Conservation (phyloP, 35 echinoderm and acorn worm species). For the Apostichopus californicus region DNA sequence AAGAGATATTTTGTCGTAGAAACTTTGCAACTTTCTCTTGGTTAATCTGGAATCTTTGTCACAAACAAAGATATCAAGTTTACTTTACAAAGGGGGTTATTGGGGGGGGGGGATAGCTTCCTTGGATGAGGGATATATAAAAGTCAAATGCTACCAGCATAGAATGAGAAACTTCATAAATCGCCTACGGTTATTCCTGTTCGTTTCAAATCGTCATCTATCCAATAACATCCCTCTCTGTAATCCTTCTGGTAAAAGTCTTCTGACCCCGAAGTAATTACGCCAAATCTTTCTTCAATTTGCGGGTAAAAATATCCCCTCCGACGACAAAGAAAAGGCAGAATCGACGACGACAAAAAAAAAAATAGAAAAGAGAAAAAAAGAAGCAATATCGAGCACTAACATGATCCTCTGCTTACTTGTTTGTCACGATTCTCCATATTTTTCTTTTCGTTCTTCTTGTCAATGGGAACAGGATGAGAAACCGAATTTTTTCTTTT, state of each 20-base stretch:
- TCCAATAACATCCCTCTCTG: background rate
- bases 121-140: background rate
- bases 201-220: background rate
- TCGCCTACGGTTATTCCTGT: slow-evolving; percentile 17
- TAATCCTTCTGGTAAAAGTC: slow-evolving; percentile 6
- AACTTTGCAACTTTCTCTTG: background rate
- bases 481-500: background rate
- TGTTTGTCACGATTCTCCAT: slow-evolving; percentile 31
- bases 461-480: slow-evolving; percentile 23
- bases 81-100: background rate
- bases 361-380: slow-evolving; percentile 6
- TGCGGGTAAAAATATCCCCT: slow-evolving; percentile 32
- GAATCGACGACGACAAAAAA: background rate
- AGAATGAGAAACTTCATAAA: too few species aligned
- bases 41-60: background rate
- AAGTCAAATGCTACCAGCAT: too few species aligned
- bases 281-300: slow-evolving; percentile 35
- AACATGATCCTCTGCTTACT: slow-evolving; percentile 12
- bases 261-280: slow-evolving; percentile 47
- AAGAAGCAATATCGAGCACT: background rate
- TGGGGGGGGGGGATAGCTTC: background rate
- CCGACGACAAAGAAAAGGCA: background rate
- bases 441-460: background rate
- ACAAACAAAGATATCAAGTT: slow-evolving; percentile 45
- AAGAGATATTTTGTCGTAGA: too few species aligned